Evolutionary conservation across 1,140 invertebrate genomes (phyloP), one percentile per base, ranked within the genome.

Genomic region (Drosophila arizonae): DNA sequence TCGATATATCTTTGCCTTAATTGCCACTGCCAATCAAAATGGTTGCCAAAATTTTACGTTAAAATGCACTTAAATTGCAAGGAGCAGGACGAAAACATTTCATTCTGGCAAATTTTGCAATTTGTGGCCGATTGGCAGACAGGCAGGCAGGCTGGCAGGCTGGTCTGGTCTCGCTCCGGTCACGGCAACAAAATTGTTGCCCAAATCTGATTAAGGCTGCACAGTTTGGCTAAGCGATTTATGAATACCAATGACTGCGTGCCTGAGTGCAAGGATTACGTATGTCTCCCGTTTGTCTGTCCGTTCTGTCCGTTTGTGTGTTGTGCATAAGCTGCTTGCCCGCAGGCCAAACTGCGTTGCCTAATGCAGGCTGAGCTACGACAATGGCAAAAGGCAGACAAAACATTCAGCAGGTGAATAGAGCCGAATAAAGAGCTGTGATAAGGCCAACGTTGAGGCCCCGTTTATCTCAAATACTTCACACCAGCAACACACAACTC

Each of bases 121-220:
- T 85, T 85, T 85, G 81, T 72, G 78, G 41, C 70, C 70, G 67
- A 46, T 63, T 30, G 33, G 46, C 43, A 33, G 26, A 36, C 62
- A 76, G n/a, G 6, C 24, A 6, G 26, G 50, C 51, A 9, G 30
- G 8, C 30, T 8, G 30, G 30, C 30, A 33, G 33, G 6, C 8
- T 33, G 33, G 28, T 30, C 28, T 30, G 28, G 2, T 3, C 28
- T 30, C 28, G 28, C 21, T 9, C 33, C 33, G 33, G 33, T 6
- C 6, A 33, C 9, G 33, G 33, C 33, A 10, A 33, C 33, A 33
- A 33, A 33, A 33, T 33, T 33, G 33, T 33, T 33, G 33, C 9
- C 6, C 77, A 85, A 86, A 86, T 85, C 81, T 81, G 81, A 86
- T 85, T 78, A 33, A 33, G 33, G 33, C 33, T 33, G 33, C 33